Conservation (phyloP, 2,797 vertebrate species). For the Sphenodon punctatus region DNA sequence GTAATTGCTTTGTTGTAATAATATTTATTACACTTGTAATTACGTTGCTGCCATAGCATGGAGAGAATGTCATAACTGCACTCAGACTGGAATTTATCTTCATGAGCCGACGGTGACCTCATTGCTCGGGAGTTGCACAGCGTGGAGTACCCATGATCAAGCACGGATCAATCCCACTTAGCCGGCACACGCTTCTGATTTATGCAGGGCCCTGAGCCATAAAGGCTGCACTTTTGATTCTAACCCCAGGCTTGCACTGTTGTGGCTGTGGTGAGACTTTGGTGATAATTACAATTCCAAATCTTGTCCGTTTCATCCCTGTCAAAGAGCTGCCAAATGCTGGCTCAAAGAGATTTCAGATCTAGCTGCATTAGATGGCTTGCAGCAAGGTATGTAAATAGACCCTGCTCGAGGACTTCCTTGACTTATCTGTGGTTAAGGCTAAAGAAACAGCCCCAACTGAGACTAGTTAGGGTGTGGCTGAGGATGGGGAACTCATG, state of each 20-base stretch:
- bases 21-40: conserved; percentile 35
- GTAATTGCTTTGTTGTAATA: conserved; percentile 1
- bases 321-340: no score
- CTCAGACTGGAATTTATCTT: not conserved
- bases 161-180: not conserved
- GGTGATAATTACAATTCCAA: no score
- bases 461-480: no score
- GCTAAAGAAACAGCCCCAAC: no score
- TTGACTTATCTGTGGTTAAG: no score
- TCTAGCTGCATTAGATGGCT: no score
- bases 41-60: not conserved
- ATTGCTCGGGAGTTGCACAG: conserved; percentile 3
- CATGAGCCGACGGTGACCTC: conserved; percentile 22
- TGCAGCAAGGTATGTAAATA: no score
- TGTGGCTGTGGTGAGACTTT: no score
- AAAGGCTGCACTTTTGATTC: not conserved
- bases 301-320: no score
- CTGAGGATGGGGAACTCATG: no score
- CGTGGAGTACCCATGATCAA: not conserved
- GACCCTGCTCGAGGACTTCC: no score
- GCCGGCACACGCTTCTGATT: not conserved
- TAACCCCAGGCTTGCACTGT: not conserved
- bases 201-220: not conserved
- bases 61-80: not conserved
- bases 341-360: no score